Evolutionary conservation across 92 coral and sea anemone species (phyloP).

Genomic region (Zoanthus gigantus): DNA sequence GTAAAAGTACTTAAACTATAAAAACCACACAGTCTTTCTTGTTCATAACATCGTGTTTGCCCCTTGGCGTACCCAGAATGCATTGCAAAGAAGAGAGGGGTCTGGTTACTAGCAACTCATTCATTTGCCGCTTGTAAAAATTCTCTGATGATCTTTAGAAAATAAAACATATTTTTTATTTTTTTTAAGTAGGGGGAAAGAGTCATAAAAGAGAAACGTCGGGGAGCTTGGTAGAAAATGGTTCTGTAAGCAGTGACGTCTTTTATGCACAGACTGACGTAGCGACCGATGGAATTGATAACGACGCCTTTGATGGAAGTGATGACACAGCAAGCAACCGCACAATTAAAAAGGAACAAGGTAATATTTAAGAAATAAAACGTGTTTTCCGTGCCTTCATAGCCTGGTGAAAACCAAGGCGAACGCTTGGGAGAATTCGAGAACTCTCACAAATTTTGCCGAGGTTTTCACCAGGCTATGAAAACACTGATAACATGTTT

Average conservation of each 20-base stretch:
- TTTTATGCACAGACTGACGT: constrained; percentile 8
- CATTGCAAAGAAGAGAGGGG: too few relatives aligned
- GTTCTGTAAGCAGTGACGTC: background rate
- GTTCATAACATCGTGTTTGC: too few relatives aligned
- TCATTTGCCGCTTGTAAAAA: background rate
- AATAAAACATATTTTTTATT: background rate
- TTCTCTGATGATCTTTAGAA: background rate
- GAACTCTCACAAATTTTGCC: too few relatives aligned
- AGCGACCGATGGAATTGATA: constrained; percentile 10
- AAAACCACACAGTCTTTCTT: too few relatives aligned
- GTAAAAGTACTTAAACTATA: too few relatives aligned
- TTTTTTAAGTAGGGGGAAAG: background rate
- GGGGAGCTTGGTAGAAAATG: background rate
- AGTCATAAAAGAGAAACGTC: constrained; percentile 1
- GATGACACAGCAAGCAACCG: background rate
- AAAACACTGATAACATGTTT: too few relatives aligned
- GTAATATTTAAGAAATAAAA: background rate
- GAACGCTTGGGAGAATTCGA: too few relatives aligned
- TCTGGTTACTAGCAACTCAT: too few relatives aligned
- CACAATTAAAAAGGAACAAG: background rate
- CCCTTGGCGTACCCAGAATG: too few relatives aligned
- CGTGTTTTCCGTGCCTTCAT: too few relatives aligned
- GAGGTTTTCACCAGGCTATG: too few relatives aligned
- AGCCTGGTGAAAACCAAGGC: too few relatives aligned
- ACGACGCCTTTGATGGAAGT: constrained; percentile 28